Base-by-base conservation (phyloP, 2,888 invertebrate genomes). In the Pterostichus niger region DNA sequence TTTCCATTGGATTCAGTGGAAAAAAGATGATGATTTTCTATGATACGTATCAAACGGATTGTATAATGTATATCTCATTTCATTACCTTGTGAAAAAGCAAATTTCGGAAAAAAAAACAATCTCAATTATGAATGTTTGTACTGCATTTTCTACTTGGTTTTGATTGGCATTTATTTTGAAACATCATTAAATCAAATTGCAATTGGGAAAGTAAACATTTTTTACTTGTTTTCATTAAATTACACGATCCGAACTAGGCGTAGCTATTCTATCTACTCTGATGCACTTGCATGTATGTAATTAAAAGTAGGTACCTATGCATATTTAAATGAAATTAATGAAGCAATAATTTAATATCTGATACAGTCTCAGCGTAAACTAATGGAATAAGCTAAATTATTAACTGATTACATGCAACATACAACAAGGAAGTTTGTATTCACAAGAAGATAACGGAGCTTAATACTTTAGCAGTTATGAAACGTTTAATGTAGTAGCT, bases 371-470 rank as follows among this genome's bases (percentile, higher is more conserved):
- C 15, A 44, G 9, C n/a, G 13, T 17, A 17, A 71, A 40, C 40
- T 71, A 44, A 44, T 71, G 44, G 40, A 71, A 71, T 71, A 44
- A 71, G 68, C 17, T 17, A 71, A 44, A 71, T 71, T 44, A 71
- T 71, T 17, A 71, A 44, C 40, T 46, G 44, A 71, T 71, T 44
- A 71, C 68, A 71, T 40, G 44, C 2, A 33, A 40, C 68, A 44
- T 3, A 68, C 40, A 68, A 52, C 17, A 15, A 15, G 6, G 40
- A 71, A 71, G 10, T 71, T 71, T 35, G 35, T 17, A 44, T 17
- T 15, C n/a, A 17, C 44, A 44, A 71, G 68, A 44, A 71, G 24
- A 71, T 71, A 71, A 68, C 13, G 13, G 40, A 56, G 68, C 40
- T 68, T 40, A 68, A 64, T 71, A 71, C 64, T 64, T 9, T 64